Conservation (phyloP, 1,140 invertebrate genomes). For the Drosophila willistoni region DNA sequence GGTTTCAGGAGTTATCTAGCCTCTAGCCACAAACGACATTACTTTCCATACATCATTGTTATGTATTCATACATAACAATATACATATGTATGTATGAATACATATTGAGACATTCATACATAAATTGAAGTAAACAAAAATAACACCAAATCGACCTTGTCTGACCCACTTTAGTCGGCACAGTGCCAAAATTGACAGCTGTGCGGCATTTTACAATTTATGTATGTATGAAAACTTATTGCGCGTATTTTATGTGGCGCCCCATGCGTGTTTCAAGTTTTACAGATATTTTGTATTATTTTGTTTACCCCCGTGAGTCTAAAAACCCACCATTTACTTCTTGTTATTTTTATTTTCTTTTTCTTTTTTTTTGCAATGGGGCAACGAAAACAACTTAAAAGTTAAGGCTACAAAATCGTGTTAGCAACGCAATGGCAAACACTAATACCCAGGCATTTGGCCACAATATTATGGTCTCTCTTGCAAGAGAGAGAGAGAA, state of each 20-base stretch:
- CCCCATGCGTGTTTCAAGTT: constrained; percentile 54
- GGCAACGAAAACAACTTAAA: constrained; percentile 32
- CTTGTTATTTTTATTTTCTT: constrained; percentile 8
- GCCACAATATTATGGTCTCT: constrained; percentile 30
- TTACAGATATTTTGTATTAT: constrained; percentile 41
- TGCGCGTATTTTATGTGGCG: constrained; percentile 47
- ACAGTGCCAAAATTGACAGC: constrained; percentile 76
- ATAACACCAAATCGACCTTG: constrained; percentile 70
- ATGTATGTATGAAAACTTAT: constrained; percentile 57
- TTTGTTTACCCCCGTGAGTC: not conserved
- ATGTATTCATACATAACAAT: not conserved
- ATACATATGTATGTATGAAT: constrained; percentile 9
- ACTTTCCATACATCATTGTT: constrained; percentile 32
- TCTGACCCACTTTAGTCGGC: constrained; percentile 75
- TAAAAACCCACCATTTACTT: not conserved
- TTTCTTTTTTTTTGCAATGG: constrained; percentile 16
- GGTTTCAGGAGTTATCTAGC: constrained; percentile 37
- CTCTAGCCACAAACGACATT: constrained; percentile 43
- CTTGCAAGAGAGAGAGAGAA: constrained; percentile 18
- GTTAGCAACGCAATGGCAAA: constrained; percentile 36
- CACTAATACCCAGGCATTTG: constrained; percentile 11
- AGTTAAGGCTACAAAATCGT: constrained; percentile 24
- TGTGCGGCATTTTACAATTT: constrained; percentile 75
- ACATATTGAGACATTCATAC: not conserved
- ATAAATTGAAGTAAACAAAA: constrained; percentile 50